Base-by-base conservation (phyloP, 2,888 invertebrate genomes). In the Polylopha cassiicola region DNA sequence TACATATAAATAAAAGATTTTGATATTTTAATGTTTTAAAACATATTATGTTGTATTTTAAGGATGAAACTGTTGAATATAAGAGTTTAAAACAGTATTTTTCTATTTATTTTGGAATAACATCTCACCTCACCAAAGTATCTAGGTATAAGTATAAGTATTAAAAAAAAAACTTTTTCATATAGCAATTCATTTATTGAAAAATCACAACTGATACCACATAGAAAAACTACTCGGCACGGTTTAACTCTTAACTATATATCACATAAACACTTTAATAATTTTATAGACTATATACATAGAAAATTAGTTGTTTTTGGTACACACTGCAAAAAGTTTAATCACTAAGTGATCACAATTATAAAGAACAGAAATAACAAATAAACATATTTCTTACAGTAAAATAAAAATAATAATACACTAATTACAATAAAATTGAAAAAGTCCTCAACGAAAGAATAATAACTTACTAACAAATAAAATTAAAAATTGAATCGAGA, bases 181-280 rank as follows among this genome's bases (percentile, higher is more conserved):
- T 69, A 79, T 80, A 76, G 77, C 76, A 79, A 73, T 77, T 75
- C 64, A 57, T 85, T 84, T 84, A 84, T 81, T 79, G 69, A 73
- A 79, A 82, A 82, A 79, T 80, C 82, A 85, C 82, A 84, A 85
- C 84, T 80, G 76, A 84, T 84, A 84, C 85, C 85, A 84, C 76
- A 84, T 85, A 84, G 81, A 85, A 85, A 85, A 84, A 78, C 85
- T 85, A 84, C 75, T 84, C 82, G 85, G 84, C 84, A 85, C 84
- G 79, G 82, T 81, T 84, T 84, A 84, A 80, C 76, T 80, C 84
- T 85, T 84, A 85, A 73, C 71, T 80, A 80, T 81, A 80, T 67
- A 84, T 84, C 84, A 84, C 84, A 84, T 82, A 80, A 80, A 82
- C 80, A 82, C 76, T 79, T 60, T 73, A 70, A 80, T 73, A 78